Evolutionary conservation across 2,797 vertebrate genomes (phyloP).

Genomic region (Leuciscus waleckii): DNA sequence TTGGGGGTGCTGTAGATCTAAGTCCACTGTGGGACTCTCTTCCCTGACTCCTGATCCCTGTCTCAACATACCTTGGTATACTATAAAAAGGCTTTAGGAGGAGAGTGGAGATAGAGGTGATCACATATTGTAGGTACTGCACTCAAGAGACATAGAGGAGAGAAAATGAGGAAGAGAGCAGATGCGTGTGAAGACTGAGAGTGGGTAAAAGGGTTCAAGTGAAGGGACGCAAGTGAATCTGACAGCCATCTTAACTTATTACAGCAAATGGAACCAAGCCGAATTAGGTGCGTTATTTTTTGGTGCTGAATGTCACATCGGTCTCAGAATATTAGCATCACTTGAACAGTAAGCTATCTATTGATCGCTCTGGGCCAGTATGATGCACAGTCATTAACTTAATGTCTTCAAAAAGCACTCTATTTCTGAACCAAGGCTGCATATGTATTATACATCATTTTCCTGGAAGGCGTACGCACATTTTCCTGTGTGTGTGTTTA

Average conservation of each 20-base stretch:
- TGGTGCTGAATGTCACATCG: conserved; percentile 66
- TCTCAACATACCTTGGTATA: conserved; percentile 18
- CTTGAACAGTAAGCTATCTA: conserved; percentile 69
- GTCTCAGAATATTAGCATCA: conserved; percentile 73
- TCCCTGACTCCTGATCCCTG: not conserved
- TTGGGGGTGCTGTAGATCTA: conserved; percentile 52
- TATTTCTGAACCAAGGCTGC: conserved; percentile 56
- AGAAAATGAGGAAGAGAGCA: conserved; percentile 32
- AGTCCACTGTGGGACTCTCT: not conserved
- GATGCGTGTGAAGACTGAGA: conserved; percentile 39
- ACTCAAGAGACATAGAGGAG: conserved; percentile 58
- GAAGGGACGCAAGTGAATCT: conserved; percentile 72
- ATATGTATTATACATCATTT: conserved; percentile 54
- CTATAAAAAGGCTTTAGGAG: not conserved
- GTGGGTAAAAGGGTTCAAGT: conserved; percentile 61
- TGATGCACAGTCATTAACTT: conserved; percentile 61
- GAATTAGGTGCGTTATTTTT: conserved; percentile 75
- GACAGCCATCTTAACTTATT: conserved; percentile 81
- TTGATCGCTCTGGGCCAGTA: conserved; percentile 65
- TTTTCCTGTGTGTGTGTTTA: conserved; percentile 4
- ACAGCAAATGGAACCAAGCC: conserved; percentile 74
- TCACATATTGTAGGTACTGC: conserved; percentile 54
- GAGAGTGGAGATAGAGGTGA: conserved; percentile 10
- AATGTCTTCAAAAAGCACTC: conserved; percentile 51
- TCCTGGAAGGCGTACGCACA: conserved; percentile 27